Evolutionary conservation across 2,797 vertebrate genomes (phyloP), one percentile per base, ranked within the genome.

Genomic region (Gymnodraco acuticeps): DNA sequence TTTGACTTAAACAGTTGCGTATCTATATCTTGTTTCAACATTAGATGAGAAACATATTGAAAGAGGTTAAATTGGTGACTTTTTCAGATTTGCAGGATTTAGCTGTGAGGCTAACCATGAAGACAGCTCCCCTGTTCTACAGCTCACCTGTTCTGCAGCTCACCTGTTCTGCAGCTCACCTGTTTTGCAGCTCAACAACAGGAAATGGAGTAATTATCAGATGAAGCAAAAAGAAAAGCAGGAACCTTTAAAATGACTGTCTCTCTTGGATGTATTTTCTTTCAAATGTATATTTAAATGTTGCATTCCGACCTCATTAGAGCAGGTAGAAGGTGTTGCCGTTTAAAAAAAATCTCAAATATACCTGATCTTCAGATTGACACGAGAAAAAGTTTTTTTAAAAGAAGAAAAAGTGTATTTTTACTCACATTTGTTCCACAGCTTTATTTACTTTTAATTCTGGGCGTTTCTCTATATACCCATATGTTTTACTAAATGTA

Each of bases 221-320:
- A n/a, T 12, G 23, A 38, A 54, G 17, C 33, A 38, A 9, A 2
- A 38, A 38, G 0, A 38, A 2, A 38, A 38, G 33, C 33, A 38
- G 33, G 33, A 38, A 38, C 8, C 33, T 38, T 38, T 38, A 2
- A 38, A 38, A 6, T 2, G 33, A 38, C 33, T 2, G 33, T 38
- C 33, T 5, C 3, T 20, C 27, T 53, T 53, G 10, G 10, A 14
- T 55, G 60, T 41, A 17, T 63, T 47, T 47, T 55, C 4, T 27
- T 63, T 38, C 51, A 27, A 63, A 54, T 38, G 2, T 20, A 9
- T 10, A 4, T 64, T 73, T 55, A 19, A 64, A 73, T 64, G 52
- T 42, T 27, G 61, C 70, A 56, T 38, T 47, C 4, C 47, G 17
- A 20, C 13, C 16, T 52, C 50, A 8, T 10, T 6, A 16, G n/a